These are phyloP conservation scores for Lindbergichthys nudifrons DNA, from an alignment of 2,797 vertebrate species.

Conservation along the genomic window DNA sequence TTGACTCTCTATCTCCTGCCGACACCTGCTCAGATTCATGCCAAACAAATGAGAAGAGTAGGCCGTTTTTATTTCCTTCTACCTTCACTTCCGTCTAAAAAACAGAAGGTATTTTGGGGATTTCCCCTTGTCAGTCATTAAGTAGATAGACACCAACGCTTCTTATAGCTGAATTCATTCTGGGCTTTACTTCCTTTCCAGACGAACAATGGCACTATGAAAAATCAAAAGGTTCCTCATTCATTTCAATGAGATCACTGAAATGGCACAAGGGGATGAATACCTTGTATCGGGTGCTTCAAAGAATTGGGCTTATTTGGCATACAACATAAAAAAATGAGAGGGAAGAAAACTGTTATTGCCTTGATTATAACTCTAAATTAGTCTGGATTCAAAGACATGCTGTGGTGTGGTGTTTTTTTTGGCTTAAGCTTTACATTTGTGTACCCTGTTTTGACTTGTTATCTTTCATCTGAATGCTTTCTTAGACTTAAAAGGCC, in stretches of 20 bases:
- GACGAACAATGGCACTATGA: neutral
- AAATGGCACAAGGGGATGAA: neutral
- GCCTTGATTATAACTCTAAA: neutral
- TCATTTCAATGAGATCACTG: conserved; percentile 1
- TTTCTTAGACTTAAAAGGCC: neutral
- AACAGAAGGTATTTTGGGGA: neutral
- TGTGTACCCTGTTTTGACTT: conserved; percentile 12
- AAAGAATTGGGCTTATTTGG: neutral
- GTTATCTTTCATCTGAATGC: conserved; percentile 1
- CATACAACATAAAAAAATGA: conserved; percentile 13
- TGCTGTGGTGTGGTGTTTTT: neutral
- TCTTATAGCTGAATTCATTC: neutral
- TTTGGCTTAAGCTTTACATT: conserved; percentile 7
- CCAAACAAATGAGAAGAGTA: neutral
- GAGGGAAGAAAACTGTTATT: neutral
- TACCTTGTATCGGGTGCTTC: neutral
- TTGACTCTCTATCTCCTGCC: neutral
- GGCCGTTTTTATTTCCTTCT: neutral
- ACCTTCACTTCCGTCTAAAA: neutral
- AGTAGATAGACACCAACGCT: neutral
- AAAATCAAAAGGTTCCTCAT: neutral
- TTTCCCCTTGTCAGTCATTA: neutral
- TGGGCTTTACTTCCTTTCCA: conserved; percentile 14
- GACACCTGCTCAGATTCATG: conserved; percentile 4
- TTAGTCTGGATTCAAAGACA: neutral